Evolutionary conservation across 2,797 vertebrate species (phyloP).

Genomic region (Esox masquinongy): DNA sequence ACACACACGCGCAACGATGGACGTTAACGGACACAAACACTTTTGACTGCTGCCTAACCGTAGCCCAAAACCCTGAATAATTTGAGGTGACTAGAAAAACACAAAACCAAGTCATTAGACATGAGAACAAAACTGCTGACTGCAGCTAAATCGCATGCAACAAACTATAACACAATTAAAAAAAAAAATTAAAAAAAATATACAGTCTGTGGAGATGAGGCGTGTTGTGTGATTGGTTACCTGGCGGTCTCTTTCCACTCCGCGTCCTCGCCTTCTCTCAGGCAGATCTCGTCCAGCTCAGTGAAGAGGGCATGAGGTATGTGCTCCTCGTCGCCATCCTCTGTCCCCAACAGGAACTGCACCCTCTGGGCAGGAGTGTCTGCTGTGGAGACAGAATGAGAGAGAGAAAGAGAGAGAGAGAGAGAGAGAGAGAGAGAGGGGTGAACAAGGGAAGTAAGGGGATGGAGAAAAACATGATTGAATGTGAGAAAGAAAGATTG

Average conservation of each 20-base stretch:
- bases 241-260: slow-evolving; percentile 98
- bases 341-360: slow-evolving; percentile 96
- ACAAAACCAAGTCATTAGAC: neutral
- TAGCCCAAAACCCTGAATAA: neutral
- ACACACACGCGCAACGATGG: neutral
- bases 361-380: slow-evolving; percentile 97
- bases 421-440: neutral
- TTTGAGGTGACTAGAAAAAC: neutral
- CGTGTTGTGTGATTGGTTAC: slow-evolving; percentile 60
- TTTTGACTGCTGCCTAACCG: neutral
- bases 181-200: too few species aligned
- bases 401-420: neutral
- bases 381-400: slow-evolving; percentile 44
- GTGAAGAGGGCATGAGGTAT: slow-evolving; percentile 98
- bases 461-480: too few species aligned
- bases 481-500: neutral
- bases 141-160: too few species aligned
- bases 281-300: slow-evolving; percentile 96
- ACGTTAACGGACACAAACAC: neutral
- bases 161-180: too few species aligned
- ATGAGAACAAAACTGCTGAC: neutral
- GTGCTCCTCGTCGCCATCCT: slow-evolving; percentile 96
- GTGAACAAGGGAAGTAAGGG: neutral
- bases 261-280: slow-evolving; percentile 92
- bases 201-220: neutral